Evolutionary conservation across 2,113 vertebrate genomes (phyloP).

Genomic region (Oncorhynchus nerka): DNA sequence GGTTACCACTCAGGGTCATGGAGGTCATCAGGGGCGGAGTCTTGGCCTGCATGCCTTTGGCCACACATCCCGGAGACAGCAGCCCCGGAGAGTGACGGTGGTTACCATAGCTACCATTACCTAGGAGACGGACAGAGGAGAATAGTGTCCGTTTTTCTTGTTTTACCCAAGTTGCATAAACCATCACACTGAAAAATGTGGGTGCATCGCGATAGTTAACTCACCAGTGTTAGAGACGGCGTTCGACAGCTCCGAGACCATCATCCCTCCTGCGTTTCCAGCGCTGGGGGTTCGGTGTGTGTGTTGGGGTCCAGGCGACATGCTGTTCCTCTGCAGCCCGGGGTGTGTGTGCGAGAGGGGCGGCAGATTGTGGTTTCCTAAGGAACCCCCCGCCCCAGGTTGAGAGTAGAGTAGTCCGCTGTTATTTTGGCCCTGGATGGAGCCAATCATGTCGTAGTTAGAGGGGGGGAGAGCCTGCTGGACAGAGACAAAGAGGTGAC

Average conservation of each 20-base stretch:
- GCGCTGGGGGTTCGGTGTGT: slow-evolving; percentile 82
- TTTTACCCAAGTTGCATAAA: too few species aligned
- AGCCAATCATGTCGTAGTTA: slow-evolving; percentile 92
- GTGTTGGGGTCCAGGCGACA: slow-evolving; percentile 88
- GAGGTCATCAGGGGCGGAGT: slow-evolving; percentile 75
- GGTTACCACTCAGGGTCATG: slow-evolving; percentile 85
- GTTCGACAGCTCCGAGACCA: slow-evolving; percentile 86
- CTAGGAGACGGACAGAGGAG: slow-evolving; percentile 54
- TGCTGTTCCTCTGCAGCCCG: slow-evolving; percentile 91
- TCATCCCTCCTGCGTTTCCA: slow-evolving; percentile 88
- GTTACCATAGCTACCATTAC: slow-evolving; percentile 85
- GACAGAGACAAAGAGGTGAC: slow-evolving; percentile 9
- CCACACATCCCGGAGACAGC: slow-evolving; percentile 87
- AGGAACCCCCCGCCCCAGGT: slow-evolving; percentile 75
- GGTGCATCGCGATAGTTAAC: slow-evolving; percentile 17
- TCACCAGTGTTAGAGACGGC: slow-evolving; percentile 91
- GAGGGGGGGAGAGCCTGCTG: slow-evolving; percentile 87
- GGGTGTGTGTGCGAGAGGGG: slow-evolving; percentile 87
- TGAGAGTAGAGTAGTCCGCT: slow-evolving; percentile 90
- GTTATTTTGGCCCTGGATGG: slow-evolving; percentile 84
- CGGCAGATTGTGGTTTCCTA: slow-evolving; percentile 88
- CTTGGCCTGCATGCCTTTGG: slow-evolving; percentile 90
- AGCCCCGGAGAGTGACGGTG: slow-evolving; percentile 89
- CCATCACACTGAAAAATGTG: too few species aligned
- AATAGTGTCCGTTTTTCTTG: too few species aligned